Base-by-base conservation (phyloP, 2,113 vertebrate species). In the Jacana jacana region DNA sequence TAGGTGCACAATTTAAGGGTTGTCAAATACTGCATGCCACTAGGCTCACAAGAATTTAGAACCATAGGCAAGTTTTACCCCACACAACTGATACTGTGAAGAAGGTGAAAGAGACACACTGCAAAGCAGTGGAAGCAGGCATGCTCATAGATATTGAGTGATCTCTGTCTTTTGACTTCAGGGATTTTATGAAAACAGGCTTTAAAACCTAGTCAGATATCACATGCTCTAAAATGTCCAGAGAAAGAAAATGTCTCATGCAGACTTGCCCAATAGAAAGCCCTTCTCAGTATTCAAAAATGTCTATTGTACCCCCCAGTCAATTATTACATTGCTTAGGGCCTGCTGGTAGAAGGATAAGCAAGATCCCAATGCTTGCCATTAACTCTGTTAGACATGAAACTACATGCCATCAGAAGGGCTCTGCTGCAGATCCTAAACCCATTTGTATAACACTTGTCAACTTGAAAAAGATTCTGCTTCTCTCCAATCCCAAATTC, bases 61-160 rank as follows among this genome's bases (percentile, higher is more conserved):
- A 58, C 6, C 2, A 31, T 6, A 52, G 6, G 8, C 3, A 1
- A 23, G 8, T 58, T 75, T 66, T 63, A 79, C 16, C 2, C 16
- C 6, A n/a, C 3, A 2, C 9, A 54, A 10, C 8, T 16, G 17
- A 5, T 23, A 17, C 6, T 2, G 3, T 31, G 52, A 44, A 81
- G 31, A 83, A 28, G 2, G 17, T n/a, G 6, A 10, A 79, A 72
- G 1, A 31, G 4, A 11, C 19, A 9, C 4, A 65, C 28, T 10
- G 17, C 28, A 54, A 54, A 94, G 8, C 12, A 35, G 8, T 57
- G 30, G 44, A 60, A 93, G n/a, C 2, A 46, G 4, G 2, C 8
- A 48, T 17, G 4, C 6, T 3, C 31, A 30, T 9, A 33, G 11
- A n/a, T 24, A 24, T 7, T 3, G 8, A 7, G 17, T 15, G 60